Conservation (phyloP, 2,797 vertebrate genomes). For the Coracias cyanogaster region DNA sequence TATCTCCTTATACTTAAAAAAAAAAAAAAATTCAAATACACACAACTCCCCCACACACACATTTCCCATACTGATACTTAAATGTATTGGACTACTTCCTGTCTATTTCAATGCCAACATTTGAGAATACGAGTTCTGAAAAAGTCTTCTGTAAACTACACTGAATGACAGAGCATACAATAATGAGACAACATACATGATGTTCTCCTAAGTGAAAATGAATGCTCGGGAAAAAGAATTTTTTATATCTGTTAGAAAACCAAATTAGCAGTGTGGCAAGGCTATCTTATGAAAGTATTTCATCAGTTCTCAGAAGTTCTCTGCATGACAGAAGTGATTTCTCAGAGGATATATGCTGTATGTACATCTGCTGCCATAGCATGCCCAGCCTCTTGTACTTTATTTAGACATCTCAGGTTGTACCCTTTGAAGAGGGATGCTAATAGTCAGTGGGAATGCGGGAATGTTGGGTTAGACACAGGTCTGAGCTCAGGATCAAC, state of each 20-base stretch:
- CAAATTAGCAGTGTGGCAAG: background rate
- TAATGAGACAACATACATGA: conserved; percentile 33
- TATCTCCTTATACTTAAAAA: background rate
- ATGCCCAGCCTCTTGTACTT: background rate
- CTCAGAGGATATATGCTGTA: background rate
- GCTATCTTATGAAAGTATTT: background rate
- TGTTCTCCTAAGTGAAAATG: conserved; percentile 53
- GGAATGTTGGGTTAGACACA: background rate
- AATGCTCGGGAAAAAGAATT: background rate
- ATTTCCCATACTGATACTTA: background rate
- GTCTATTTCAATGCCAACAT: conserved; percentile 12
- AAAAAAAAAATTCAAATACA: background rate
- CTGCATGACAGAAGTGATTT: background rate
- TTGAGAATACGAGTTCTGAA: conserved; percentile 27
- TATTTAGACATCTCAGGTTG: background rate
- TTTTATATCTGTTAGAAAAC: background rate
- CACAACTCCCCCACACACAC: background rate
- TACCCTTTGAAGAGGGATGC: background rate
- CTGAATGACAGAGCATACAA: conserved; percentile 27
- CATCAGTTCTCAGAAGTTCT: background rate
- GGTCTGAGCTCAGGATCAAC: background rate
- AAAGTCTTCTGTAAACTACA: conserved; percentile 2
- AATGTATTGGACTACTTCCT: conserved; percentile 17
- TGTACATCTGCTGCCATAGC: background rate
- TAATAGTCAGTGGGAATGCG: background rate